These are phyloP conservation scores for Lysandra coridon DNA, from an alignment of 2,888 invertebrate species.

Conservation along the genomic window DNA sequence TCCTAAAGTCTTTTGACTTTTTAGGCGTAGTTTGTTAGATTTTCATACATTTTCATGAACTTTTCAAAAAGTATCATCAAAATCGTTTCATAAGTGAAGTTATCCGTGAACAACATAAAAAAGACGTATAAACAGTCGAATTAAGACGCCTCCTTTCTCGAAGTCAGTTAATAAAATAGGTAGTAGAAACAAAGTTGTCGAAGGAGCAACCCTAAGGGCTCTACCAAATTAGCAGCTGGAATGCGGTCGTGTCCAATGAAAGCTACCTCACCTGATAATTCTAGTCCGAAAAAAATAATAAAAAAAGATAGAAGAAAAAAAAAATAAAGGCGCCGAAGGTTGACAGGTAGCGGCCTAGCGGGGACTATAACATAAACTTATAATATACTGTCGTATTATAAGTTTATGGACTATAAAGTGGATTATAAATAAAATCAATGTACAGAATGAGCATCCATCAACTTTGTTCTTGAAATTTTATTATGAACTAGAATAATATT, in stretches of 20 bases:
- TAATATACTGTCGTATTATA: too few relatives aligned
- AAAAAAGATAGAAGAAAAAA: conserved; percentile 58
- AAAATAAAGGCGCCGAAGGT: conserved; percentile 64
- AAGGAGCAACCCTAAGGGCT: conserved; percentile 40
- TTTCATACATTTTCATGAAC: too few relatives aligned
- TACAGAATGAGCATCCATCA: conserved; percentile 5
- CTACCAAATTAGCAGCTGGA: conserved; percentile 71
- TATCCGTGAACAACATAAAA: too few relatives aligned
- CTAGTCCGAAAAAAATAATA: conserved; percentile 57
- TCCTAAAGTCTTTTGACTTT: too few relatives aligned
- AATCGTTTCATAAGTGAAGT: neutral
- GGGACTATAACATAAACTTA: neutral
- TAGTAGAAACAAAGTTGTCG: neutral
- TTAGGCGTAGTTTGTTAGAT: too few relatives aligned
- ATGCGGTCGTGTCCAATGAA: conserved; percentile 71
- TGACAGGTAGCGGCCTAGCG: conserved; percentile 64
- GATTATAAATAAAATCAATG: conserved; percentile 24
- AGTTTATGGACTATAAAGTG: neutral
- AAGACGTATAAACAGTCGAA: too few relatives aligned
- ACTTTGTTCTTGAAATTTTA: neutral
- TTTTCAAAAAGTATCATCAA: too few relatives aligned
- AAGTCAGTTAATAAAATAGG: neutral
- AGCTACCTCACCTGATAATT: conserved; percentile 71
- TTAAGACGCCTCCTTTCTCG: too few relatives aligned
- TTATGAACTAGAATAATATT: too few relatives aligned